Conservation (phyloP, 1,140 invertebrate species). For the Panonychus citri region DNA sequence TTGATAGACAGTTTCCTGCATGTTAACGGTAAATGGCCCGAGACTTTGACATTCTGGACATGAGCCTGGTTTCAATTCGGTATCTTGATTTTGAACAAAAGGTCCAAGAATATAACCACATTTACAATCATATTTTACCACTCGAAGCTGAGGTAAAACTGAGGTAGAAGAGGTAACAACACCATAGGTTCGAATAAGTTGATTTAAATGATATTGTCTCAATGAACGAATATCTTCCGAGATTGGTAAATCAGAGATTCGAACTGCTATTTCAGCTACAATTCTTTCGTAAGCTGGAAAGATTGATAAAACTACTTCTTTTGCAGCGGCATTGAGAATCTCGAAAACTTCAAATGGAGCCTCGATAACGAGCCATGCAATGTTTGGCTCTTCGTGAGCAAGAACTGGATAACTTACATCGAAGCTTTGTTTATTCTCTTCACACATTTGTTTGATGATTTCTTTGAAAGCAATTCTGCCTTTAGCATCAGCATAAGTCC, state of each 20-base stretch:
- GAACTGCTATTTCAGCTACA: slow-evolving; percentile 68
- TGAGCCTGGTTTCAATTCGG: slow-evolving; percentile 79
- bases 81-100: slow-evolving; percentile 73
- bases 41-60: slow-evolving; percentile 84
- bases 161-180: slow-evolving; percentile 89
- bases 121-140: slow-evolving; percentile 95
- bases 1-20: slow-evolving; percentile 73
- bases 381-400: slow-evolving; percentile 63
- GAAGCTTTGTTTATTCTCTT: slow-evolving; percentile 55
- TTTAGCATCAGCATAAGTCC: slow-evolving; percentile 64
- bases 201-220: slow-evolving; percentile 87
- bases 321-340: slow-evolving; percentile 85
- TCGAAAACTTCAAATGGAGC: slow-evolving; percentile 84
- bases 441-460: slow-evolving; percentile 79
- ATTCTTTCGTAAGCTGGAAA: slow-evolving; percentile 91
- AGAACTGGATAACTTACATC: slow-evolving; percentile 78
- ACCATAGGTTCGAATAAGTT: slow-evolving; percentile 63
- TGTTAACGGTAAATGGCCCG: slow-evolving; percentile 61
- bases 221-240: slow-evolving; percentile 77
- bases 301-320: slow-evolving; percentile 75
- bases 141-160: slow-evolving; percentile 77
- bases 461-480: slow-evolving; percentile 77
- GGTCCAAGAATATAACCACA: slow-evolving; percentile 87
- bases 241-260: slow-evolving; percentile 79
- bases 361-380: slow-evolving; percentile 91